A percentile compares a stretch with the other conserved stretches of the same genome.
Conservation (phyloP, 1,140 invertebrate genomes). For the Acromyrmex heyeri region DNA sequence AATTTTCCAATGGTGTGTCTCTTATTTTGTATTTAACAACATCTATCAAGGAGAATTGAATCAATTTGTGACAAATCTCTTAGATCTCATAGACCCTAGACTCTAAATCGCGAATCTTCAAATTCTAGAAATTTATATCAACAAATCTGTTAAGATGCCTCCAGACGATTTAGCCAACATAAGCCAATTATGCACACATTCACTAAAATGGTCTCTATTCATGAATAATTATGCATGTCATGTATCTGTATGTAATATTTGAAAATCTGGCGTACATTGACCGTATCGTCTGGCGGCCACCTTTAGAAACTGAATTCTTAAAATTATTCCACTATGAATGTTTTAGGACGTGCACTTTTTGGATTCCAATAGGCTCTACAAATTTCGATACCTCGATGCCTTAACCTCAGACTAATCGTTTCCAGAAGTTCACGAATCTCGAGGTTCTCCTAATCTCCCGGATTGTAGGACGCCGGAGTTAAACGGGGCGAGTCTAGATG, state of each 20-base stretch:
- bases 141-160: neutral
- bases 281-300: too few species aligned
- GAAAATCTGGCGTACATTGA: too few species aligned
- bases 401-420: neutral
- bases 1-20: too few species aligned
- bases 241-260: too few species aligned
- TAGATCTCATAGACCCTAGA: neutral
- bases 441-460: neutral
- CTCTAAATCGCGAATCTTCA: neutral
- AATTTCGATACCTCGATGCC: neutral
- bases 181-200: too few species aligned
- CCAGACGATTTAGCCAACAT: too few species aligned
- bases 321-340: neutral
- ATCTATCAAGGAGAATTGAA: too few species aligned
- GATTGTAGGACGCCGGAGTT: conserved; percentile 1
- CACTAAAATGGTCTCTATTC: too few species aligned
- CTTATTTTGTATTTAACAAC: too few species aligned
- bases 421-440: neutral
- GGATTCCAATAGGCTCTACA: neutral
- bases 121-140: too few species aligned
- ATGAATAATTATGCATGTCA: too few species aligned
- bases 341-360: neutral
- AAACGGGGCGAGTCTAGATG: conserved; percentile 20
- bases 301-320: neutral
- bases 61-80: too few species aligned